These are phyloP conservation scores for Limnephilus rhombicus DNA, from an alignment of 2,888 invertebrate species.

Conservation along the genomic window DNA sequence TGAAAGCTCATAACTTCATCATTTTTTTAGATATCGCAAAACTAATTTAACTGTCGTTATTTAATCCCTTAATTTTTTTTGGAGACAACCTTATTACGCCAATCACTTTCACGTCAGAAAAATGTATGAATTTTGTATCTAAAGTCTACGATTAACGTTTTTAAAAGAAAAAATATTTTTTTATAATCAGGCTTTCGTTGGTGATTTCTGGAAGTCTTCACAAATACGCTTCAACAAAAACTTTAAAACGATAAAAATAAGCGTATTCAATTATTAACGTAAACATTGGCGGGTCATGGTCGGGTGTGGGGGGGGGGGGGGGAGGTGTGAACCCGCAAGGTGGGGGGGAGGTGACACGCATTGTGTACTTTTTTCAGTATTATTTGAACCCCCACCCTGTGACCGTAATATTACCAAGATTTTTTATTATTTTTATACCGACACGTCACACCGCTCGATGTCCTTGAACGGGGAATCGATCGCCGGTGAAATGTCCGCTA, in stretches of 20 bases:
- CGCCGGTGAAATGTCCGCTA: neutral
- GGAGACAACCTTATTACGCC: no score
- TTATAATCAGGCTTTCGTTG: neutral
- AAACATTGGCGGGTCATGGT: conserved; percentile 58
- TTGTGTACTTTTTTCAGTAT: conserved; percentile 29
- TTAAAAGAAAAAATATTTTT: neutral
- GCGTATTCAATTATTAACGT: conserved; percentile 52
- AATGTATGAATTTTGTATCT: no score
- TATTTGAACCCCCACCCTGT: neutral
- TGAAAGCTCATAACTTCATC: no score
- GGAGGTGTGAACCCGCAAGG: neutral
- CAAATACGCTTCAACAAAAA: conserved; percentile 32
- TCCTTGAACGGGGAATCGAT: conserved; percentile 39
- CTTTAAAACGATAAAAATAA: conserved; percentile 52
- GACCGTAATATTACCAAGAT: conserved; percentile 42
- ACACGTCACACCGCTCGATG: conserved; percentile 22
- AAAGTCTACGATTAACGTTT: neutral
- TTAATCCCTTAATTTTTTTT: no score
- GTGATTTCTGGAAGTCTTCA: conserved; percentile 11
- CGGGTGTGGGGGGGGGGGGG: neutral
- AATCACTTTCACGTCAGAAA: no score
- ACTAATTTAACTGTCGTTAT: no score
- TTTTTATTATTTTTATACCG: conserved; percentile 15
- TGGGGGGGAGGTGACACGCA: conserved; percentile 31
- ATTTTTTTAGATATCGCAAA: no score